Evolutionary conservation across 2,113 vertebrate species (phyloP), one percentile per base, ranked within the genome.

Genomic region (Pachycephala philippinensis): DNA sequence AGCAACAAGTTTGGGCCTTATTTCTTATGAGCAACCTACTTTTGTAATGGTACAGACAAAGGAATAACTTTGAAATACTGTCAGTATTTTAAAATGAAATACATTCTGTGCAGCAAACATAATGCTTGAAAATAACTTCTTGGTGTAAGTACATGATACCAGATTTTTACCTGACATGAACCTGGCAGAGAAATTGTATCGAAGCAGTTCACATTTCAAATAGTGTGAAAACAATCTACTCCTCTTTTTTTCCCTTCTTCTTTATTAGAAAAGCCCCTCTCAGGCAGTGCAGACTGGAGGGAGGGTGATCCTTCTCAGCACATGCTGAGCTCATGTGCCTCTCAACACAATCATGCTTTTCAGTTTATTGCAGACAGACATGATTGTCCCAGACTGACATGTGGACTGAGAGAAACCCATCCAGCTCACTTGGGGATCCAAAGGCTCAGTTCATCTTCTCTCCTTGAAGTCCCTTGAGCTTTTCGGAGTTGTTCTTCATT

Each of bases 201-300:
- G 79, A 85, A 93, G 42, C 35, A 66, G 60, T 44, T 93, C 50
- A 33, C 8, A 5, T 75, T 84, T 84, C 52, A 75, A 65, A 79
- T 6, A 80, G n/a, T 2, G 0, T 54, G 35, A 47, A 79, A 68
- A 0, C 4, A 47, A 60, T 44, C 7, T 24, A 49, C 5, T 6
- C 21, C 4, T 61, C 24, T 27, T 87, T 40, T 21, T 11, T 2
- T 23, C 27, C 24, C 19, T 44, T n/a, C 20, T 68, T 71, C 64
- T 56, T 19, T 65, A 2, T 59, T 13, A 77, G 63, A 74, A 84
- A 72, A 53, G 8, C 13, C 20, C 11, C 16, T 68, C 33, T 77
- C 7, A 23, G 33, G 23, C n/a, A 27, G 70, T 31, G 33, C 28
- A 69, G 33, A 57, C 18, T 35, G 12, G 50, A 40, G 35, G 54